Conservation (phyloP, 2,797 vertebrate genomes). For the Myioborus melanocephalus region DNA sequence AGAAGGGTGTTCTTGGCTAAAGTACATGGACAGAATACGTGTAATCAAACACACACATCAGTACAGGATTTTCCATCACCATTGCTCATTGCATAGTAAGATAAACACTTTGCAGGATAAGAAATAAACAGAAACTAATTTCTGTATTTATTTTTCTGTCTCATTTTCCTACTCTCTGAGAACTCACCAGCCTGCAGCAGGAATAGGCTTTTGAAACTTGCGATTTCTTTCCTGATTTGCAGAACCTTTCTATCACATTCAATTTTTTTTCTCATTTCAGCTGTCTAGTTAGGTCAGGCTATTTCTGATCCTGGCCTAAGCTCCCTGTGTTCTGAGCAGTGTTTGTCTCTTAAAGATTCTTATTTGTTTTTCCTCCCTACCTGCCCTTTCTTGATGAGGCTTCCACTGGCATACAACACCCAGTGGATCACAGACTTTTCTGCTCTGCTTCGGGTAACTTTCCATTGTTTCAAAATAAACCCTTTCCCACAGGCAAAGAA, state of each 20-base stretch:
- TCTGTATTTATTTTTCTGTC: neutral
- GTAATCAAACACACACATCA: neutral
- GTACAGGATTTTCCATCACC: neutral
- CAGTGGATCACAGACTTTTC: neutral
- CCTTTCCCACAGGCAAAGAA: neutral
- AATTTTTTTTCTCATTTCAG: neutral
- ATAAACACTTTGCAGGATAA: neutral
- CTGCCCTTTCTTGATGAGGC: neutral
- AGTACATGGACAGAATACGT: neutral
- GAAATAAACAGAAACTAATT: neutral
- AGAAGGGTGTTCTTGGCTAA: rapidly evolving
- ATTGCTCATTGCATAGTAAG: neutral
- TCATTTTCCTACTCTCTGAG: neutral
- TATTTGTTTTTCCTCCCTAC: neutral
- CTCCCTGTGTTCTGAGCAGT: neutral
- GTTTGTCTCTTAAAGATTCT: neutral
- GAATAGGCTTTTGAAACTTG: neutral
- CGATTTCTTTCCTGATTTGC: neutral
- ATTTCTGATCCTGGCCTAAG: neutral
- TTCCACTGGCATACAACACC: neutral
- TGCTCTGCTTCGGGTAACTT: neutral
- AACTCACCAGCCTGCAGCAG: neutral
- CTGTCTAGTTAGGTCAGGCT: neutral
- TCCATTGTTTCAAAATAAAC: conserved; percentile 35
- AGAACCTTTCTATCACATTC: neutral